Percentiles rank a stretch among this genome's conserved stretches.
Evolutionary conservation across 1,140 invertebrate genomes (phyloP).

Genomic region (Caenorhabditis tropicalis): DNA sequence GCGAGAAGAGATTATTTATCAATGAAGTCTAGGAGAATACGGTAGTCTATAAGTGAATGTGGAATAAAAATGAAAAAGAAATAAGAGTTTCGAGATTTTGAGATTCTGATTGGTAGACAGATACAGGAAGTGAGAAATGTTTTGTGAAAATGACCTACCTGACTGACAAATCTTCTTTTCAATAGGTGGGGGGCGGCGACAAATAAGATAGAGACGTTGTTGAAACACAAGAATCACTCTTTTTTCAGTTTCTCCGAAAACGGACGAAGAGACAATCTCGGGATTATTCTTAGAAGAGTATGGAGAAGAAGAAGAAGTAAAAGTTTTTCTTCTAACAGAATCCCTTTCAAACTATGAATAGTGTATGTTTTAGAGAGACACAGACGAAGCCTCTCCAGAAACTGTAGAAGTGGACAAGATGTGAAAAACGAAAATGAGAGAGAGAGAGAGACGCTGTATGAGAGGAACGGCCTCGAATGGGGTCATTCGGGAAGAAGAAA

Average conservation of each 20-base stretch:
- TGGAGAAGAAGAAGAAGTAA: neutral
- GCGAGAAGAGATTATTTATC: too few relatives aligned
- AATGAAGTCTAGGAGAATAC: too few relatives aligned
- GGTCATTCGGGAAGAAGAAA: conserved; percentile 31
- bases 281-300: conserved; percentile 29
- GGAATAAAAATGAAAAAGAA: too few relatives aligned
- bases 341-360: neutral
- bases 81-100: too few relatives aligned
- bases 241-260: neutral
- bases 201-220: neutral
- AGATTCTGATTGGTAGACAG: too few relatives aligned
- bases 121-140: too few relatives aligned
- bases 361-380: neutral
- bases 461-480: conserved; percentile 33
- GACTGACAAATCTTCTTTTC: conserved; percentile 14
- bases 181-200: neutral
- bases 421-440: neutral
- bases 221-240: neutral
- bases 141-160: neutral
- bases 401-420: conserved; percentile 28
- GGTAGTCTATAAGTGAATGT: too few relatives aligned
- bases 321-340: conserved; percentile 34
- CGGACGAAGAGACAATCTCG: neutral
- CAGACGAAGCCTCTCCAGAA: conserved; percentile 19
- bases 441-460: too few relatives aligned